Evolutionary conservation across 92 coral and sea anemone species (phyloP).

Genomic region (Palythoa grandiflora): DNA sequence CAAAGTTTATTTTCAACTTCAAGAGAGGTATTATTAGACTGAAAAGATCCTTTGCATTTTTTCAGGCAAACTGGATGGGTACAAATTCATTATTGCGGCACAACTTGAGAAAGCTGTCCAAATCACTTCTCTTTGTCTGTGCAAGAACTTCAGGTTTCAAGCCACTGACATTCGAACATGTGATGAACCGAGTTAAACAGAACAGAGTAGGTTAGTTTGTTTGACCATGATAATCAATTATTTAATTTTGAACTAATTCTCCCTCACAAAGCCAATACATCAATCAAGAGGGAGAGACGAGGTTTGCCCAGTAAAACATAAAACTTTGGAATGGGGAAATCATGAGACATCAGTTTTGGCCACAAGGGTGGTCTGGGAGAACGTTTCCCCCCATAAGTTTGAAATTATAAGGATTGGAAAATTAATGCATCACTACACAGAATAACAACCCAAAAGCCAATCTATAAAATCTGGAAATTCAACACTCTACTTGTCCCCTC

Average conservation of each 20-base stretch:
- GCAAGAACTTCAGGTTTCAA: conserved; percentile 50
- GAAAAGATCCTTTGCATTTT: not conserved
- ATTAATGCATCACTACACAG: too few species aligned
- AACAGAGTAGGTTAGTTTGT: conserved; percentile 78
- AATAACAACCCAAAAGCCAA: too few species aligned
- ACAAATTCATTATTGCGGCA: conserved; percentile 61
- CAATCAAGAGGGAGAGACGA: not conserved
- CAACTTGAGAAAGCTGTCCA: conserved; percentile 72
- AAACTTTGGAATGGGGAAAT: too few species aligned
- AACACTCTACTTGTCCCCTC: too few species aligned
- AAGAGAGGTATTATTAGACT: too few species aligned
- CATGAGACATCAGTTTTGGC: too few species aligned
- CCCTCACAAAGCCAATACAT: not conserved
- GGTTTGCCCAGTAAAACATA: too few species aligned
- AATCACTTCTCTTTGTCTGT: conserved; percentile 70
- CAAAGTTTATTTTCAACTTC: too few species aligned
- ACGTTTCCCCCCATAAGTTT: too few species aligned
- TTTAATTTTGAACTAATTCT: not conserved
- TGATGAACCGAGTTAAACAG: conserved; percentile 70
- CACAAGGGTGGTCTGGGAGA: too few species aligned
- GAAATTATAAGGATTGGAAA: too few species aligned
- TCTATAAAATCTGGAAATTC: too few species aligned
- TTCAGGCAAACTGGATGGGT: conserved; percentile 69
- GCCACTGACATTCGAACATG: conserved; percentile 66
- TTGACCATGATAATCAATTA: not conserved